Base-by-base conservation (phyloP, 2,113 vertebrate genomes). In the Trogon melanurus region DNA sequence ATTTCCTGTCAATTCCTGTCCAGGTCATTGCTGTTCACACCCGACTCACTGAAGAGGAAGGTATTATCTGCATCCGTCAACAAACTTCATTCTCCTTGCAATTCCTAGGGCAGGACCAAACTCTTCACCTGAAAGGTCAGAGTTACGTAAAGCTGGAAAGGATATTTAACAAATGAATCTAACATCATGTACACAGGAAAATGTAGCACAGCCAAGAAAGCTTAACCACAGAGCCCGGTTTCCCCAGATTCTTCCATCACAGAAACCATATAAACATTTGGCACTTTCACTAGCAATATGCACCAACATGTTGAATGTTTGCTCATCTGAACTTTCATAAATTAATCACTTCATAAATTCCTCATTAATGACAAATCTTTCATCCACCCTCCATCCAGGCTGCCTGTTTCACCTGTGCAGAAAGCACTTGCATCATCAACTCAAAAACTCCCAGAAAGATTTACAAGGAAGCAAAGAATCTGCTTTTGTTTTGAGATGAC, bases 91-190 rank as follows among this genome's bases (percentile, higher is more conserved):
- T 85, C 67, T 45, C 61, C 58, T 71, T 85, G 75, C 48, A 90
- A 45, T 86, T 89, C 79, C 81, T 48, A 83, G 82, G 93, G 86
- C 72, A 95, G 81, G 70, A 90, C 66, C 76, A 90, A 94, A 85
- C 79, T 72, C 69, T 79, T 95, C 71, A 85, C 38, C 57, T 93
- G 62, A 71, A 76, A 95, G 69, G 90, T 92, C 85, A 91, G 79
- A 93, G 48, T 94, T 93, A 91, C 0, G 1, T 90, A 89, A 93
- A 82, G 50, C 38, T 90, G 86, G 76, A 62, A 96, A 80, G 48
- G 51, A 71, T 83, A 73, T 62, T 95, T 83, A 93, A 84, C 64
- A 51, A 91, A 87, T 93, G 34, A 84, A 53, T 93, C 32, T 38
- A 83, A 81, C 15, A 13, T 74, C 69, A 92, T 25, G 57, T 67